These are phyloP conservation scores for Thyatira batis DNA, from an alignment of 2,888 invertebrate genomes.

Conservation along the genomic window DNA sequence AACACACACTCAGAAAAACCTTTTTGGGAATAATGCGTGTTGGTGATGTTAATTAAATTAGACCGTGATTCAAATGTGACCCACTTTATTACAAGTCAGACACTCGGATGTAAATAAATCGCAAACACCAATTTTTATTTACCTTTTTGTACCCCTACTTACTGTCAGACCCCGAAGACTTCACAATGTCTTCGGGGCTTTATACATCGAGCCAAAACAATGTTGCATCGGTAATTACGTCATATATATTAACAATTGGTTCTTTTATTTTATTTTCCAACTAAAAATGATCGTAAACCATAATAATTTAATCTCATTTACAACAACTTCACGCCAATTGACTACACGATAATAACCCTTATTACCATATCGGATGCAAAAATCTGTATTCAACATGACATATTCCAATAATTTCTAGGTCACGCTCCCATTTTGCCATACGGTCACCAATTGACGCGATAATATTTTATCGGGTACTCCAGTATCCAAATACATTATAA, in stretches of 20 bases:
- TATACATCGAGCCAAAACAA: no score
- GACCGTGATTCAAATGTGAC: neutral
- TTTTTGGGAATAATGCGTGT: constrained; percentile 26
- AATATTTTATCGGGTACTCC: constrained; percentile 36
- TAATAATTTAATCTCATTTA: neutral
- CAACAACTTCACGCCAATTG: neutral
- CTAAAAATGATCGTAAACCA: neutral
- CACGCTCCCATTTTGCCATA: constrained; percentile 35
- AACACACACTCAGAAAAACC: constrained; percentile 40
- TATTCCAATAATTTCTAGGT: constrained; percentile 28
- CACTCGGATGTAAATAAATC: no score
- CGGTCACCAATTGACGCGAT: constrained; percentile 28
- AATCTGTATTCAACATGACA: constrained; percentile 3
- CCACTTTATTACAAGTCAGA: neutral
- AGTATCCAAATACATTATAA: constrained; percentile 26
- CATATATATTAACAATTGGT: no score
- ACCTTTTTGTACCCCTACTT: no score
- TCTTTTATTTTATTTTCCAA: no score
- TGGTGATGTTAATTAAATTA: constrained; percentile 42
- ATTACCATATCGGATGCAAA: neutral
- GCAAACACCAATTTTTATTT: no score
- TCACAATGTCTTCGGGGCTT: no score
- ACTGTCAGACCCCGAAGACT: no score
- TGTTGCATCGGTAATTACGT: no score
- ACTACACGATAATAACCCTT: neutral